Conservation (phyloP, 2,888 invertebrate species). For the Drosophila paramelanica region DNA sequence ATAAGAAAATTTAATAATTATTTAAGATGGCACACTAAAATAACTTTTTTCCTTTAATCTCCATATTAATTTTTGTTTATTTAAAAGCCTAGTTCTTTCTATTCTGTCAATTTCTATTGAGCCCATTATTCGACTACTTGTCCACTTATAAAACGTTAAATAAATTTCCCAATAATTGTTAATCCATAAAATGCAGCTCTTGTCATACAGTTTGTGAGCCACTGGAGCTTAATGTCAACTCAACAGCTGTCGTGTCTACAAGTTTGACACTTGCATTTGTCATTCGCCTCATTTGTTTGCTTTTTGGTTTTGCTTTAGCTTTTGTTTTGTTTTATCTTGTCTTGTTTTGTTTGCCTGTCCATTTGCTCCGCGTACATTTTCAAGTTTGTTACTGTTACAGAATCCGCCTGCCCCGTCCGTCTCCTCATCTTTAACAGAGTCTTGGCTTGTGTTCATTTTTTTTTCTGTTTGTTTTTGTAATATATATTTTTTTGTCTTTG, state of each 20-base stretch:
- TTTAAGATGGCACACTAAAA: too few species aligned
- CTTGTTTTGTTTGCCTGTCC: slow-evolving; percentile 58
- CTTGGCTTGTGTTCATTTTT: slow-evolving; percentile 32
- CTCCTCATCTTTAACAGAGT: slow-evolving; percentile 6
- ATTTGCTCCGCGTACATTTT: slow-evolving; percentile 66
- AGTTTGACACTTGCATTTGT: slow-evolving; percentile 76
- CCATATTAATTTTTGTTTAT: neutral
- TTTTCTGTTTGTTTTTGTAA: slow-evolving; percentile 40
- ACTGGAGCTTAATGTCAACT: slow-evolving; percentile 64
- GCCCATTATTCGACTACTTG: neutral
- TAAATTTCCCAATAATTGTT: slow-evolving; percentile 16
- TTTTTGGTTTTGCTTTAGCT: slow-evolving; percentile 32
- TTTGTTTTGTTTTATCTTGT: slow-evolving; percentile 43
- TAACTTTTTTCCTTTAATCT: neutral
- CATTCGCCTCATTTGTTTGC: slow-evolving; percentile 63
- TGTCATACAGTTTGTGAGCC: slow-evolving; percentile 42
- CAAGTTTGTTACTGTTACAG: slow-evolving; percentile 64
- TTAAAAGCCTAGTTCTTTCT: neutral
- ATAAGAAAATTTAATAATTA: too few species aligned
- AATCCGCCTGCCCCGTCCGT: slow-evolving; percentile 14
- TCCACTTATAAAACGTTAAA: neutral
- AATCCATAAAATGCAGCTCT: slow-evolving; percentile 16
- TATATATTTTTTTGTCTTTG: slow-evolving; percentile 35
- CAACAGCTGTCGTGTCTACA: slow-evolving; percentile 40
- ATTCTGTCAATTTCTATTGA: neutral